Percentiles rank a stretch among this genome's conserved stretches.
Evolutionary conservation across 1,140 invertebrate species (phyloP).

Genomic region (Asbolus verrucosus): DNA sequence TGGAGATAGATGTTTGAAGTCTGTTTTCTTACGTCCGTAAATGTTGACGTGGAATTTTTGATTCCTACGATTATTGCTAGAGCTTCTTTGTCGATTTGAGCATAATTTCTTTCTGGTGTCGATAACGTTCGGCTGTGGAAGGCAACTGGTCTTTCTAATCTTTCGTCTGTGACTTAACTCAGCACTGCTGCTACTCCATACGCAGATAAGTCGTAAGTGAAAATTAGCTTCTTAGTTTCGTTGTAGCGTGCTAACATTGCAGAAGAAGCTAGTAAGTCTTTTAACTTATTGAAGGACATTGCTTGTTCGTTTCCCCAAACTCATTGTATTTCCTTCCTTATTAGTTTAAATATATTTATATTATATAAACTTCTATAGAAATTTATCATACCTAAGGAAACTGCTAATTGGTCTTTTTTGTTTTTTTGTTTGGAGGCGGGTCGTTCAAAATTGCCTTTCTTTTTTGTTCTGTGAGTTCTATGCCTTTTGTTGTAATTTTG

Average conservation of each 20-base stretch:
- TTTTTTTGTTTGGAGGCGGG: constrained; percentile 62
- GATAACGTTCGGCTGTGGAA: constrained; percentile 43
- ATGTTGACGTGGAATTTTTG: constrained; percentile 58
- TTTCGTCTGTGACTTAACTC: constrained; percentile 43
- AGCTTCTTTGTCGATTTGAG: constrained; percentile 58
- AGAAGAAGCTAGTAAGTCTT: constrained; percentile 60
- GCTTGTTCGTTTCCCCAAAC: constrained; percentile 57
- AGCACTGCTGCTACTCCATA: constrained; percentile 49
- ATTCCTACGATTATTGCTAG: constrained; percentile 62
- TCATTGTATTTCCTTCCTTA: constrained; percentile 54
- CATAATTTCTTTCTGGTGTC: constrained; percentile 50
- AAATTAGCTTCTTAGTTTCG: background rate
- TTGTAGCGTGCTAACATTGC: constrained; percentile 61
- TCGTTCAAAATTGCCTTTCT: constrained; percentile 62
- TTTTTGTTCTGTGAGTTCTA: constrained; percentile 59
- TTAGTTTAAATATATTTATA: constrained; percentile 58
- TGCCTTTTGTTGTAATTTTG: constrained; percentile 56
- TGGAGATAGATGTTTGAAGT: constrained; percentile 56
- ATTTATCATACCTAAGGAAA: constrained; percentile 63
- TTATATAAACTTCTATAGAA: constrained; percentile 63
- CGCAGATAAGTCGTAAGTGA: constrained; percentile 61
- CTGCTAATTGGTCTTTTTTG: constrained; percentile 59
- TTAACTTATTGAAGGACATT: constrained; percentile 57
- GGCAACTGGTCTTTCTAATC: constrained; percentile 26
- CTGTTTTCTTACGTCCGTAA: constrained; percentile 47